These are phyloP conservation scores for Raphicerus campestris DNA, from an alignment of 2,113 vertebrate species.

Conservation along the genomic window DNA sequence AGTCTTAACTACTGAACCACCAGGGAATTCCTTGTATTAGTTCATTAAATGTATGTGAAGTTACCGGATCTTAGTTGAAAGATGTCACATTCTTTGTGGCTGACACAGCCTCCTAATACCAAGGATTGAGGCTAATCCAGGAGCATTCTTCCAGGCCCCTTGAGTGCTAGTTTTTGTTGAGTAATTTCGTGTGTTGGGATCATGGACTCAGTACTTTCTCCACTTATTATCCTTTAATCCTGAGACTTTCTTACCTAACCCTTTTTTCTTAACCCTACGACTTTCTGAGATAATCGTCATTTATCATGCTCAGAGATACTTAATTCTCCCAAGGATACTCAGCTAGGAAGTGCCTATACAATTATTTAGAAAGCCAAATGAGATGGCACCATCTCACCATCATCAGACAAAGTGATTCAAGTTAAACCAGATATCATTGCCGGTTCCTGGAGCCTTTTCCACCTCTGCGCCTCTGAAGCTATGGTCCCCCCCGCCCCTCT, in stretches of 20 bases:
- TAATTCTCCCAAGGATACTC: neutral
- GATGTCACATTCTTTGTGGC: neutral
- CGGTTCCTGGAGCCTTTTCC: neutral
- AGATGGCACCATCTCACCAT: neutral
- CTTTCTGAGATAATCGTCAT: neutral
- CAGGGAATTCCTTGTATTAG: neutral
- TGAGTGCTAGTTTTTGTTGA: neutral
- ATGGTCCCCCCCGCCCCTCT: too few species aligned
- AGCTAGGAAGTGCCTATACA: neutral
- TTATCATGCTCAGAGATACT: neutral
- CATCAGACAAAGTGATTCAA: neutral
- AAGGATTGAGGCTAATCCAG: neutral
- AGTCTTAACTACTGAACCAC: neutral
- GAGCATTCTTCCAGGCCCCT: neutral
- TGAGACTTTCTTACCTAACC: neutral
- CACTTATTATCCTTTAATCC: neutral
- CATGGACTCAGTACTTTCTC: neutral
- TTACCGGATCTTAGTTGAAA: neutral
- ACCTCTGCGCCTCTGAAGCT: neutral
- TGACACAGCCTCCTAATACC: neutral
- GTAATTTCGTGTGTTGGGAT: neutral
- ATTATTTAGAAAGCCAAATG: neutral
- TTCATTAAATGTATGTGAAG: neutral
- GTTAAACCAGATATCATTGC: neutral
- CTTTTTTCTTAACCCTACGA: neutral